Percentiles rank a stretch among this genome's conserved stretches.
phyloP scores from a whole-genome alignment of 2,888 invertebrate genomes.

The Elmis aenea region DNA sequence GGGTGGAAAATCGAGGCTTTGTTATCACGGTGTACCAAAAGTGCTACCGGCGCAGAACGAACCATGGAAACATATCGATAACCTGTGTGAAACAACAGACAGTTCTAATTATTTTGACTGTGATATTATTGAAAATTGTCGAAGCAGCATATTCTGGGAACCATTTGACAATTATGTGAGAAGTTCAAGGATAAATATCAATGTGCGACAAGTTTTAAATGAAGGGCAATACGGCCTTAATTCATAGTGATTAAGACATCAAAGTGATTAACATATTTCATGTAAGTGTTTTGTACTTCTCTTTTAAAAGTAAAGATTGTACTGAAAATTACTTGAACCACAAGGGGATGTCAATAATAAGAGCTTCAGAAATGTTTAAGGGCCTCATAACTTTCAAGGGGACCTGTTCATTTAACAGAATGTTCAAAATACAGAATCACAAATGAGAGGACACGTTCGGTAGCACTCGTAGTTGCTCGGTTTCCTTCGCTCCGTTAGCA shows the following conservation, averaged over 20 bases:
- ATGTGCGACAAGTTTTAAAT: constrained; percentile 84
- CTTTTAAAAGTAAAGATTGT: too few relatives aligned
- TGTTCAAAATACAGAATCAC: too few relatives aligned
- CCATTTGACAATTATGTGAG: constrained; percentile 58
- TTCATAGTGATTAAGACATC: neutral
- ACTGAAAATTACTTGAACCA: too few relatives aligned
- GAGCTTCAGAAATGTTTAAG: too few relatives aligned
- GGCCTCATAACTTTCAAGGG: too few relatives aligned
- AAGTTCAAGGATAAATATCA: constrained; percentile 84
- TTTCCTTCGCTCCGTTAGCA: too few relatives aligned
- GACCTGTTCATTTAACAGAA: too few relatives aligned
- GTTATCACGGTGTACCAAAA: constrained; percentile 92
- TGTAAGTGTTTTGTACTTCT: too few relatives aligned
- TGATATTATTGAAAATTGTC: constrained; percentile 32
- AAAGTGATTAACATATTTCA: too few relatives aligned
- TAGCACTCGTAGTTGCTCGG: too few relatives aligned
- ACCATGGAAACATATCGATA: constrained; percentile 47
- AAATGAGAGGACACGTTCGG: too few relatives aligned
- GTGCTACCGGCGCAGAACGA: constrained; percentile 55
- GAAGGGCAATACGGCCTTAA: constrained; percentile 47
- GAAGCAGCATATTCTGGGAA: constrained; percentile 49
- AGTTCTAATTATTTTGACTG: constrained; percentile 20
- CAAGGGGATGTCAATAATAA: too few relatives aligned
- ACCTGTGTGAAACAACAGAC: constrained; percentile 32
- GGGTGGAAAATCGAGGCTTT: constrained; percentile 77